Conservation (phyloP, 2,888 invertebrate species). For the Ophion ellenae region DNA sequence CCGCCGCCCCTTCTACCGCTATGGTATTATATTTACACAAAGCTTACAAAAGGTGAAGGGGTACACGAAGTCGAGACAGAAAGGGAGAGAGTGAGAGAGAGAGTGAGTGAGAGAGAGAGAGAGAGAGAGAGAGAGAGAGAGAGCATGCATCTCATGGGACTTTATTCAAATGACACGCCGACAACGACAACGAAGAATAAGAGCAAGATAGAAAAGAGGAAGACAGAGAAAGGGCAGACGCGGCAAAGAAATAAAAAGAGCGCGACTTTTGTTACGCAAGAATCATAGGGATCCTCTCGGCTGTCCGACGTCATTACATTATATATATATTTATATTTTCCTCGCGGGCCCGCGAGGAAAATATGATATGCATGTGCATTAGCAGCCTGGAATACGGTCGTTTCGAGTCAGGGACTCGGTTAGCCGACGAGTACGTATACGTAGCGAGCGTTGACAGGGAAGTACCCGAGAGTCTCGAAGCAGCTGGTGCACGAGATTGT, state of each 20-base stretch:
- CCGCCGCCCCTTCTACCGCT: not conserved
- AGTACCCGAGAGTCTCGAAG: conserved; percentile 37
- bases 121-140: too few relatives aligned
- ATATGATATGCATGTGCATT: too few relatives aligned
- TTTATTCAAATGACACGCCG: not conserved
- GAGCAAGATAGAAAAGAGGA: not conserved
- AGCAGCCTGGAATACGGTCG: too few relatives aligned
- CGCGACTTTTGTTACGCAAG: conserved; percentile 15
- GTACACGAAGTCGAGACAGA: too few relatives aligned
- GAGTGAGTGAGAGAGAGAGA: too few relatives aligned
- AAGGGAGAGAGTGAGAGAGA: too few relatives aligned
- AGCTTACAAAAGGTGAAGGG: too few relatives aligned
- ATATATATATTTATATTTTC: too few relatives aligned
- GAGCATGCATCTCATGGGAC: too few relatives aligned
- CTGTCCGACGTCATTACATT: conserved; percentile 20
- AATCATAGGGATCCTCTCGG: conserved; percentile 5
- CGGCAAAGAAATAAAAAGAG: not conserved
- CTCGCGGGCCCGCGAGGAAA: not conserved
- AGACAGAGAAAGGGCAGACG: not conserved
- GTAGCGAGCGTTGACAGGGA: conserved; percentile 36
- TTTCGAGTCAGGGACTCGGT: conserved; percentile 2
- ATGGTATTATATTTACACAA: conserved; percentile 4
- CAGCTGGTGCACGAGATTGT: conserved; percentile 26
- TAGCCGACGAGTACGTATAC: conserved; percentile 8
- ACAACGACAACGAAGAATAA: not conserved